These are phyloP conservation scores for Blennius ocellaris DNA, from an alignment of 2,113 vertebrate species.

Conservation along the genomic window DNA sequence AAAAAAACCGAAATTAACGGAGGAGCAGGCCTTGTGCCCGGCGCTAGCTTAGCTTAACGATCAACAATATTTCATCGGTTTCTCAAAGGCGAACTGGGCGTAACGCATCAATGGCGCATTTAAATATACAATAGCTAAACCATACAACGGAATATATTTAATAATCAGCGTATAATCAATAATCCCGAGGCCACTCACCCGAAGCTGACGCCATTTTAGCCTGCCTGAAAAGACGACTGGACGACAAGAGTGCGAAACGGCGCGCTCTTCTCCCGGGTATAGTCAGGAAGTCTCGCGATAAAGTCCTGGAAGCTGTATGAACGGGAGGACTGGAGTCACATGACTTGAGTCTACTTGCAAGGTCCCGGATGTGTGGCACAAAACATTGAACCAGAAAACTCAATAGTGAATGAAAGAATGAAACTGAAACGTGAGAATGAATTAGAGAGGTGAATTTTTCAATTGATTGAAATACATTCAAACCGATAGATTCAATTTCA, in stretches of 20 bases:
- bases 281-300: constrained; percentile 52
- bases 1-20: not conserved
- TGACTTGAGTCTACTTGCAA: not conserved
- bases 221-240: constrained; percentile 36
- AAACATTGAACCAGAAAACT: no score
- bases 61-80: not conserved
- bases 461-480: no score
- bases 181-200: constrained; percentile 64
- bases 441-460: no score
- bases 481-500: no score
- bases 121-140: fast-evolving
- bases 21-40: constrained; percentile 42
- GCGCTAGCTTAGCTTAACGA: not conserved
- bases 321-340: not conserved
- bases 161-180: fast-evolving
- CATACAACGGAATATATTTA: not conserved
- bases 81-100: no score
- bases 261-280: not conserved
- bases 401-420: no score
- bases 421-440: no score
- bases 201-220: constrained; percentile 83
- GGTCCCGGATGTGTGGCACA: no score
- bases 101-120: no score
- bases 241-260: not conserved
- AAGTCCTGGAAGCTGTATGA: not conserved